These are phyloP conservation scores for Habropoda laboriosa DNA, from an alignment of 1,140 invertebrate species.

Conservation along the genomic window DNA sequence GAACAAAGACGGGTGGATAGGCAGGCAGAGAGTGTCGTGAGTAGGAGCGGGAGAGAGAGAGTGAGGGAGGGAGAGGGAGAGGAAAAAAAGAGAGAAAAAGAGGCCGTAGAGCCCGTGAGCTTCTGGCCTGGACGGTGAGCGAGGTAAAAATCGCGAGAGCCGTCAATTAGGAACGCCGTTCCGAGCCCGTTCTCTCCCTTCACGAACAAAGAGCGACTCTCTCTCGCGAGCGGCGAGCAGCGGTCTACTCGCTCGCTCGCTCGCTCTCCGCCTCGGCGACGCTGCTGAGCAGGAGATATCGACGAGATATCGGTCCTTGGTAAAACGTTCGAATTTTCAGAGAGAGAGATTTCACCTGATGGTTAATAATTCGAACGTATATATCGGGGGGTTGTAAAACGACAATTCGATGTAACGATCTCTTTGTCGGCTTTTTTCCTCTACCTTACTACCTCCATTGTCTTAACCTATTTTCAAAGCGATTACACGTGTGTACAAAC, in stretches of 20 bases:
- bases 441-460: no score
- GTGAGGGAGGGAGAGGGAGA: conserved; percentile 21
- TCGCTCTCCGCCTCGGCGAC: no score
- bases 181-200: conserved; percentile 55
- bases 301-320: conserved; percentile 51
- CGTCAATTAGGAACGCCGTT: conserved; percentile 72
- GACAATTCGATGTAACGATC: no score
- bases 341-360: no score
- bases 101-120: conserved; percentile 51
- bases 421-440: no score
- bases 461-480: no score
- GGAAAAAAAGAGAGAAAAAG: conserved; percentile 54
- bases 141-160: conserved; percentile 73
- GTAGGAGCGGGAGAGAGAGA: background rate
- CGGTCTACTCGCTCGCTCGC: background rate
- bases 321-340: no score
- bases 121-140: conserved; percentile 65
- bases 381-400: no score
- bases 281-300: conserved; percentile 37
- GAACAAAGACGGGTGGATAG: conserved; percentile 2
- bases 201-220: conserved; percentile 64
- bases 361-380: no score
- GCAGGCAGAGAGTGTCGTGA: background rate
- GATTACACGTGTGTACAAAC: no score
- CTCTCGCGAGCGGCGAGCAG: conserved; percentile 38